Conservation (phyloP, 2,797 vertebrate species). For the Eupleurogrammus muticus region DNA sequence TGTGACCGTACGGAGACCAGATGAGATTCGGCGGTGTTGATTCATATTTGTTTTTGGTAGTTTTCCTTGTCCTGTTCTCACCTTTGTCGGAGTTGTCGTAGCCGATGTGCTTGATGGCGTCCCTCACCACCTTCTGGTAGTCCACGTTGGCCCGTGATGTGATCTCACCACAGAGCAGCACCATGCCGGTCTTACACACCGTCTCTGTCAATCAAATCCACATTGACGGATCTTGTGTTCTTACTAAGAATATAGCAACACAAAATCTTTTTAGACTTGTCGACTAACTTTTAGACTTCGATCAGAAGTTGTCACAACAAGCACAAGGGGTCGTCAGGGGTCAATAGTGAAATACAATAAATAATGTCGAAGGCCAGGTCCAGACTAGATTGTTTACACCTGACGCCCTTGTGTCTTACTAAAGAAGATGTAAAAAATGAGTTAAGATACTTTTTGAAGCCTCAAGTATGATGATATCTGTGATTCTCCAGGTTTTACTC, state of each 20-base stretch:
- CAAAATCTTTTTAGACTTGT: not conserved
- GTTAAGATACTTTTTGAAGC: not conserved
- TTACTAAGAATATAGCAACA: too few species aligned
- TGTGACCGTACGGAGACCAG: constrained; percentile 54
- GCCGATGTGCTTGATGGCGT: constrained; percentile 94
- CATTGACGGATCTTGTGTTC: not conserved
- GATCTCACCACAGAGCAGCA: constrained; percentile 97
- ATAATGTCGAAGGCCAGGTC: constrained; percentile 25
- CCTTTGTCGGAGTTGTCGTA: constrained; percentile 99
- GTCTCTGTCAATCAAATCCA: constrained; percentile 86
- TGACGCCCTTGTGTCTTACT: not conserved
- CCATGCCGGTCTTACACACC: constrained; percentile 99
- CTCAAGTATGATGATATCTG: too few species aligned
- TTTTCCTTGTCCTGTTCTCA: constrained; percentile 53
- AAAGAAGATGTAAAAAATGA: not conserved
- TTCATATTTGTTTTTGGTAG: not conserved
- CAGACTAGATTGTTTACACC: constrained; percentile 6
- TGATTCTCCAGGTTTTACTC: constrained; percentile 64
- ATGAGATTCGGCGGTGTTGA: not conserved
- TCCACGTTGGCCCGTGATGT: constrained; percentile 94
- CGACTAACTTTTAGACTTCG: not conserved
- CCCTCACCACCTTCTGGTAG: constrained; percentile 96
- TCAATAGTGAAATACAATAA: constrained; percentile 28
- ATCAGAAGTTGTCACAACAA: not conserved
- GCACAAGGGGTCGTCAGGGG: not conserved